A percentile compares a stretch with the other conserved stretches of the same genome.
Evolutionary conservation across 2,113 vertebrate genomes (phyloP).

Genomic region (Sturnira hondurensis): DNA sequence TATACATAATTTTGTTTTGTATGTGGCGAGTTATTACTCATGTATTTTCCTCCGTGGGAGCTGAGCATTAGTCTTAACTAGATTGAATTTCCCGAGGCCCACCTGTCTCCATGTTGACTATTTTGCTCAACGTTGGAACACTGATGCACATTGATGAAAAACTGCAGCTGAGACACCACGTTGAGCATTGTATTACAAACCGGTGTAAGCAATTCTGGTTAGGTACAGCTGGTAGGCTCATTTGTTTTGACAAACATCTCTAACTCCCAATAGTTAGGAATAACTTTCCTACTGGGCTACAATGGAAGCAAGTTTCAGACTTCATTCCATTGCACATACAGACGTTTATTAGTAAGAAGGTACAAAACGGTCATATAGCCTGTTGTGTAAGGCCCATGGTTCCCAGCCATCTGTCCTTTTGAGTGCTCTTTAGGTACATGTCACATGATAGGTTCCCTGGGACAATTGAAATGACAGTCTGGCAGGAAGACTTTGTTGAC

Average conservation of each 20-base stretch:
- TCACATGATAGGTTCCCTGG: not conserved
- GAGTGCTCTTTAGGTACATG: not conserved
- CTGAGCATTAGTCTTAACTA: not conserved
- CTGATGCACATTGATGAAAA: not conserved
- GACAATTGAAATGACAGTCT: not conserved
- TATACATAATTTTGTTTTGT: not conserved
- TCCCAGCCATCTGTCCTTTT: not conserved
- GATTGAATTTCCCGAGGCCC: not conserved
- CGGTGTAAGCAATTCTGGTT: not conserved
- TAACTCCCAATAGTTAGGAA: not conserved
- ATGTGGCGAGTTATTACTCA: not conserved
- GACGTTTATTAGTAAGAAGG: not conserved
- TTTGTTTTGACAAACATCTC: not conserved
- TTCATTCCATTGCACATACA: not conserved
- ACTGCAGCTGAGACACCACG: not conserved
- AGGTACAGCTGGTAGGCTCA: not conserved
- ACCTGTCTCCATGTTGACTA: not conserved
- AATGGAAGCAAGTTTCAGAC: not conserved
- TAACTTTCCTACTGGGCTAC: not conserved
- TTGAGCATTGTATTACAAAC: not conserved
- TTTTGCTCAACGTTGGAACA: not conserved
- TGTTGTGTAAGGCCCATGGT: not conserved
- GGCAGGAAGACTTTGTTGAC: not conserved
- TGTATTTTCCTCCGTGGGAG: not conserved
- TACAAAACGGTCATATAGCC: not conserved